Evolutionary conservation across 2,797 vertebrate genomes (phyloP).

Genomic region (Danio tinwini): DNA sequence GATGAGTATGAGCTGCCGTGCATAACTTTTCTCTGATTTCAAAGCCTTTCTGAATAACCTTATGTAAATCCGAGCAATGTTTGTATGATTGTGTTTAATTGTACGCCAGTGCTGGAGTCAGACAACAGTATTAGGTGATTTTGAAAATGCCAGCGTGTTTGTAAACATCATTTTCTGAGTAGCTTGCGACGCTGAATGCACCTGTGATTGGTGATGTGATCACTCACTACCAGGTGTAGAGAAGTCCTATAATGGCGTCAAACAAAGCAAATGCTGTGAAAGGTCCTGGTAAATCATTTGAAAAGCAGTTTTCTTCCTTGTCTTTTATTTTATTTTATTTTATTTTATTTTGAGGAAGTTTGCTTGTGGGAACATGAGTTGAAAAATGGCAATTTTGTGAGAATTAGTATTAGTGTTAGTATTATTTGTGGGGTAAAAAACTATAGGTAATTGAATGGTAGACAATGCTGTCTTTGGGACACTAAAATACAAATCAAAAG

Average conservation of each 20-base stretch:
- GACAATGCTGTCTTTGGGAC: too few relatives aligned
- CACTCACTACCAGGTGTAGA: not conserved
- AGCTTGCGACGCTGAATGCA: slow-evolving; percentile 1
- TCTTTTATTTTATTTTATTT: too few relatives aligned
- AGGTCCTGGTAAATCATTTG: not conserved
- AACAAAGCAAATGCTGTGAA: not conserved
- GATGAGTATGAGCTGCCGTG: slow-evolving; percentile 13
- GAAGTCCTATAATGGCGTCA: too few relatives aligned
- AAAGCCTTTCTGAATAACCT: slow-evolving; percentile 28
- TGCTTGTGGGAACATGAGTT: not conserved
- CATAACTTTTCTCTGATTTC: not conserved
- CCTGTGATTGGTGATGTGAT: slow-evolving; percentile 25
- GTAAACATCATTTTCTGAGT: slow-evolving; percentile 14
- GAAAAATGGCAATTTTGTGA: too few relatives aligned
- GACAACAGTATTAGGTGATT: slow-evolving; percentile 8
- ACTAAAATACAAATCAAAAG: too few relatives aligned
- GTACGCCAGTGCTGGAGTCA: not conserved
- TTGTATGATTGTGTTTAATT: slow-evolving; percentile 21
- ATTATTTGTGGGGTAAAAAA: too few relatives aligned
- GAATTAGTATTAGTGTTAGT: too few relatives aligned
- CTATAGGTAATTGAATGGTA: too few relatives aligned
- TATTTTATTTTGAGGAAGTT: too few relatives aligned
- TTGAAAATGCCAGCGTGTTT: not conserved
- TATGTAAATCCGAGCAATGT: slow-evolving; percentile 20
- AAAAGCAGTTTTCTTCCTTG: not conserved